Conservation (phyloP, 1,140 invertebrate genomes). For the Choristoneura fumiferana region DNA sequence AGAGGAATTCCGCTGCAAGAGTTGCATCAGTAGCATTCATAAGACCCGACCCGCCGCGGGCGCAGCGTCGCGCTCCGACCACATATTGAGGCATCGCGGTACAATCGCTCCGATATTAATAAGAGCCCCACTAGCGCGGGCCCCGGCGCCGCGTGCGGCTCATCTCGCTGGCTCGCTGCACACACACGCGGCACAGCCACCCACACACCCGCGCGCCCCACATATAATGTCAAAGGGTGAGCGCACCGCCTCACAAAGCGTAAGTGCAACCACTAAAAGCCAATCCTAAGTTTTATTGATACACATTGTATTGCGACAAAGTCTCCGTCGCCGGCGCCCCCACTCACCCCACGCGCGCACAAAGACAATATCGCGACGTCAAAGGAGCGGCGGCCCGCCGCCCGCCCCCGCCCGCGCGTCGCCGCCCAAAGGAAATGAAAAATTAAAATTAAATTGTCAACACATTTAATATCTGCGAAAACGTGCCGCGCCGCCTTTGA, state of each 20-base stretch:
- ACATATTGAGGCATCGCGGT: constrained; percentile 24
- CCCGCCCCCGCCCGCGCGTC: constrained; percentile 40
- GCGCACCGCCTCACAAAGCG: constrained; percentile 73
- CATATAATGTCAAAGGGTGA: constrained; percentile 75
- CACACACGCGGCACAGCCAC: constrained; percentile 31
- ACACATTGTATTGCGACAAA: constrained; percentile 79
- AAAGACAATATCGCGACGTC: constrained; percentile 78
- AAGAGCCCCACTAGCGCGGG: constrained; percentile 28
- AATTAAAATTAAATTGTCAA: constrained; percentile 79
- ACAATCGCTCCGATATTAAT: constrained; percentile 46
- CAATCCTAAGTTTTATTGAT: constrained; percentile 79
- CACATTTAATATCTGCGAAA: constrained; percentile 78
- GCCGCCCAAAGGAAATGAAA: constrained; percentile 75
- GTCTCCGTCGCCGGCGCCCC: constrained; percentile 66
- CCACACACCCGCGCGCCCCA: constrained; percentile 42
- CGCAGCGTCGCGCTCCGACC: constrained; percentile 19
- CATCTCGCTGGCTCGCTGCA: constrained; percentile 51
- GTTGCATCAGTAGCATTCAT: constrained; percentile 26
- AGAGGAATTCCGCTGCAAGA: background rate
- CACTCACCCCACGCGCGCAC: constrained; percentile 69
- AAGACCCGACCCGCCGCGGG: constrained; percentile 30
- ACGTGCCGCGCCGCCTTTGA: constrained; percentile 74
- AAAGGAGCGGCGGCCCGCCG: constrained; percentile 65
- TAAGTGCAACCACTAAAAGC: constrained; percentile 79
- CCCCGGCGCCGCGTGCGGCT: constrained; percentile 44